Base-by-base conservation (phyloP, 2,797 vertebrate species). In the Arrhamphus sclerolepis region DNA sequence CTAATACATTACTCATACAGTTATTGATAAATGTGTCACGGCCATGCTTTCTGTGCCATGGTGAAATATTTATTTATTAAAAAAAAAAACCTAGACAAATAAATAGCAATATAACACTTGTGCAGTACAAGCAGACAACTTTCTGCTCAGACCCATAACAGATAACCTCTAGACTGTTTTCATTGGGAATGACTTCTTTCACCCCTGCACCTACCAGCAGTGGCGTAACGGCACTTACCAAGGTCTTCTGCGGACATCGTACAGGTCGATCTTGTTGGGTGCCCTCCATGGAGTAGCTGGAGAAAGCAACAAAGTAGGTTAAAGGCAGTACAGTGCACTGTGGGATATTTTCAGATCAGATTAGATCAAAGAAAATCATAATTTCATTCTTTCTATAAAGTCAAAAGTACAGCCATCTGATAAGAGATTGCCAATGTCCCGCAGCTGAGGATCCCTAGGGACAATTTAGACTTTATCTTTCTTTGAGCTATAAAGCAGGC, bases 211-310 rank as follows among this genome's bases (percentile, higher is more conserved):
- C n/a, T n/a, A n/a, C n/a, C 7, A 0, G 24, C 6, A 26, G 6
- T 17, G 40, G 6, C n/a, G 6, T 62, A 6, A 63, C 65, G 38
- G 21, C 39, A 74, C 97, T 96, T 83, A 99, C 98, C 98, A 99
- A 20, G 98, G 98, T 79, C 98, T 94, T 70, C 98, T 91, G 86
- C 98, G 96, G 59, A 99, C 97, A 0, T 99, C 98, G 0, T 98
- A 99, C 76, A 99, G 93, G 91, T 99, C 98, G 7, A 99, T 98
- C 93, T 98, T 98, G 83, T 98, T 97, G 77, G 97, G 96, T 1
- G 95, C 95, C 89, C 94, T 94, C 97, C 97, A 99, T 0, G 95
- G 96, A 56, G 97, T 96, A 64, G 97, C 97, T 99, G 91, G 10
- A 72, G 58, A 76, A 61, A 71, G 51, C 29, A 60, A 68, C 52